A percentile compares a stretch with the other conserved stretches of the same genome.
Evolutionary conservation across 2,888 invertebrate genomes (phyloP).

Genomic region (Theretra japonica): DNA sequence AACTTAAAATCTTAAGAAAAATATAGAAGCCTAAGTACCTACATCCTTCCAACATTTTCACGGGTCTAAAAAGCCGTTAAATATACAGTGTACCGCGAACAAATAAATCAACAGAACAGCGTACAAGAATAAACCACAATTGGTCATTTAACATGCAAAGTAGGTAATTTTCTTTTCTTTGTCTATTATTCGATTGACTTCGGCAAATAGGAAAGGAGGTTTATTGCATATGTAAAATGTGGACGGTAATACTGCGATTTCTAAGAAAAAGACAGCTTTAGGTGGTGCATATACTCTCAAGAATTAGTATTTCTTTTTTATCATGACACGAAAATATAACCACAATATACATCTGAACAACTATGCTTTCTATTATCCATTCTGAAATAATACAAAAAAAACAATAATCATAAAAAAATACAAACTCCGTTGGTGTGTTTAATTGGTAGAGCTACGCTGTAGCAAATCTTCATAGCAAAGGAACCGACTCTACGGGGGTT

Average conservation of each 20-base stretch:
- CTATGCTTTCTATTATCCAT: no score
- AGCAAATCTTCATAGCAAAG: no score
- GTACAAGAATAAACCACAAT: constrained; percentile 18
- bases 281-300: not conserved
- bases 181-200: constrained; percentile 23
- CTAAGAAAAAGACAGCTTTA: not conserved
- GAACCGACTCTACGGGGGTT: no score
- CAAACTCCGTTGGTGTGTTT: no score
- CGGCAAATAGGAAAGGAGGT: constrained; percentile 20
- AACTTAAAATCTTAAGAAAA: not conserved
- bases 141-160: constrained; percentile 24
- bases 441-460: no score
- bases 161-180: constrained; percentile 22
- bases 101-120: constrained; percentile 19
- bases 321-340: no score
- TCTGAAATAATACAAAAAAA: no score
- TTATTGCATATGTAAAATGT: constrained; percentile 8
- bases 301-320: not conserved
- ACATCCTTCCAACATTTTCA: constrained; percentile 5
- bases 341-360: no score
- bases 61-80: not conserved
- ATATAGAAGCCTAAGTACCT: not conserved
- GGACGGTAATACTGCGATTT: not conserved
- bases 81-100: not conserved
- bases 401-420: no score